Evolutionary conservation across 2,113 vertebrate species (phyloP), one percentile per base, ranked within the genome.

Genomic region (Baryphthengus martii): DNA sequence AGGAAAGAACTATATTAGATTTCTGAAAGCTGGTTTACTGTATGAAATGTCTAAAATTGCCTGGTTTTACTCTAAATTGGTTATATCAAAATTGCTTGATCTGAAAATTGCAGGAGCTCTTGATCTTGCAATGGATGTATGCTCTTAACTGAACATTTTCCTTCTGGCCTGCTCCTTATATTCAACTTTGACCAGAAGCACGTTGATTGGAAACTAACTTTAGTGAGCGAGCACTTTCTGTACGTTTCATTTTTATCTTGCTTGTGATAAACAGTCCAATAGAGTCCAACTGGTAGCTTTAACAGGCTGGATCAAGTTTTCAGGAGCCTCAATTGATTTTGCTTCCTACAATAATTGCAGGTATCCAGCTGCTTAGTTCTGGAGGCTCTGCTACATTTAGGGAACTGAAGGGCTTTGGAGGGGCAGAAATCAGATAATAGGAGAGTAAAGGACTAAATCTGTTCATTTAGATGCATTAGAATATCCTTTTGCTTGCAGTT

Each of bases 1-100:
- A 73, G 76, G 56, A 84, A 78, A 75, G 56, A 89, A 80, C 68
- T 92, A 21, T 90, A 96, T 96, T 97, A 90, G 79, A 85, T 96
- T 96, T 95, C 76, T 82, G 83, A 86, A 95, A 87, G 88, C 85
- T 95, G 40, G 68, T 65, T 94, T 15, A n/a, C 65, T 95, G 58
- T 37, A 61, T 71, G 35, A 86, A 80, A 88, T 82, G 14, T 85
- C 88, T 66, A 67, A 90, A 95, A 94, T 94, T 89, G 85, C 13
- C 56, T 80, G 55, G 68, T 80, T 90, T 88, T 93, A 45, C 63
- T 95, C 44, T 74, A 78, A 91, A 93, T 80, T 80, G 84, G 58
- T 92, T 92, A 56, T 90, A 72, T 92, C 89, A 92, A 42, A 92
- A 65, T 90, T 77, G 20, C 72, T 90, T 86, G 61, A 59, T 95